These are phyloP conservation scores for Archilochus colubris DNA, from an alignment of 2,113 vertebrate species.

Conservation along the genomic window DNA sequence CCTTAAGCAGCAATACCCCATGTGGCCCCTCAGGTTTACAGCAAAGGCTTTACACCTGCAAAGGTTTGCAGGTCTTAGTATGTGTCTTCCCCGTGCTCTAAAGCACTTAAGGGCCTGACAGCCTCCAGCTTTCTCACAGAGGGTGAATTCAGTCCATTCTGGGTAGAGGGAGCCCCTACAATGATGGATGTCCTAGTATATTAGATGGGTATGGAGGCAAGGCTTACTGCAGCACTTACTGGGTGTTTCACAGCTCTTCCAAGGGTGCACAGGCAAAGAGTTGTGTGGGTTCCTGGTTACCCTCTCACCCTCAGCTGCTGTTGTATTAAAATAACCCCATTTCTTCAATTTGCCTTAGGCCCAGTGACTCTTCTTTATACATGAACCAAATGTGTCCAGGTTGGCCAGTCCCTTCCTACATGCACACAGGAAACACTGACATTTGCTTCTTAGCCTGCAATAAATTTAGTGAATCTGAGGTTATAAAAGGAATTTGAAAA, in stretches of 20 bases:
- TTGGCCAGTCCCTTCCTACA: background rate
- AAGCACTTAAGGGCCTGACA: background rate
- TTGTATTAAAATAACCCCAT: background rate
- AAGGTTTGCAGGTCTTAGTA: background rate
- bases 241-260: background rate
- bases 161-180: no score
- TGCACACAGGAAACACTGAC: fast-evolving
- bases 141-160: background rate
- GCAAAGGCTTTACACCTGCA: background rate
- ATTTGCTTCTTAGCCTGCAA: background rate
- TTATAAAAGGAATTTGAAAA: background rate
- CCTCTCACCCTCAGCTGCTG: background rate
- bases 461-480: background rate
- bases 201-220: background rate
- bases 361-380: background rate
- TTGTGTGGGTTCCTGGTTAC: background rate
- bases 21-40: background rate
- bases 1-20: background rate
- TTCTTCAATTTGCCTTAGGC: background rate
- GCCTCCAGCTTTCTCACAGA: background rate
- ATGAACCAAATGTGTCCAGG: background rate
- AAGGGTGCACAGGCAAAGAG: background rate
- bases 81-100: background rate
- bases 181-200: fast-evolving
- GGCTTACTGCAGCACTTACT: background rate